A percentile compares a stretch with the other conserved stretches of the same genome.
phyloP scores from a whole-genome alignment of 2,797 vertebrate genomes.

The Macropodus opercularis region DNA sequence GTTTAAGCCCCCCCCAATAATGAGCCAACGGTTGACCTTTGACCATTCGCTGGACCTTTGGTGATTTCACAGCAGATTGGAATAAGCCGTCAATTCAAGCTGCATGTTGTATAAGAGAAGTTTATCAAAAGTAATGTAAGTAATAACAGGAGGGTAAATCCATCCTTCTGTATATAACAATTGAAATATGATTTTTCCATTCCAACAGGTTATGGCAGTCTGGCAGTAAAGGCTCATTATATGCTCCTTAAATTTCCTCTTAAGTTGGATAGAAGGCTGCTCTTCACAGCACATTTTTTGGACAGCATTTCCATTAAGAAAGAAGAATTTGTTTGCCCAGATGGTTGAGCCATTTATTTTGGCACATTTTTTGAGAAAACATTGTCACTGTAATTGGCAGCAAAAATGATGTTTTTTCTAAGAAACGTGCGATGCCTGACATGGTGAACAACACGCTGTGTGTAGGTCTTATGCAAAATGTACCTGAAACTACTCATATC shows the following conservation, averaged over 20 bases:
- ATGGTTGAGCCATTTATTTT: conserved; percentile 52
- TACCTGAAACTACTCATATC: no score
- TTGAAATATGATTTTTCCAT: conserved; percentile 55
- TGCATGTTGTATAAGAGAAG: neutral
- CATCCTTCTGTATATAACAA: conserved; percentile 25
- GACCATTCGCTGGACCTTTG: neutral
- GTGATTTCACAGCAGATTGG: neutral
- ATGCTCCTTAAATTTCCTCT: conserved; percentile 26
- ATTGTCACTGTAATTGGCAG: conserved; percentile 43
- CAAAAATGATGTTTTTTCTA: conserved; percentile 13
- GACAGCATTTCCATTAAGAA: conserved; percentile 32
- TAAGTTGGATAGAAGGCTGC: conserved; percentile 34
- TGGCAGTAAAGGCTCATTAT: conserved; percentile 32
- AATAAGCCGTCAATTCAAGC: neutral
- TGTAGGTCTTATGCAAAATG: conserved; percentile 3
- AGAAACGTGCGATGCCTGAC: conserved; percentile 13
- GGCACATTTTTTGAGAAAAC: conserved; percentile 41
- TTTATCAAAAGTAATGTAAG: neutral
- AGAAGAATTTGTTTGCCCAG: conserved; percentile 50
- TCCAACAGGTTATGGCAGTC: conserved; percentile 33
- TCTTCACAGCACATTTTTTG: conserved; percentile 29
- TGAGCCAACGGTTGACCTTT: no score
- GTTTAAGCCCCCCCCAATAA: no score
- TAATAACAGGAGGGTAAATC: conserved; percentile 37
- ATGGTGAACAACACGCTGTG: conserved; percentile 4